Evolutionary conservation across 2,888 invertebrate species (phyloP).

Genomic region (Trachelus stipa): DNA sequence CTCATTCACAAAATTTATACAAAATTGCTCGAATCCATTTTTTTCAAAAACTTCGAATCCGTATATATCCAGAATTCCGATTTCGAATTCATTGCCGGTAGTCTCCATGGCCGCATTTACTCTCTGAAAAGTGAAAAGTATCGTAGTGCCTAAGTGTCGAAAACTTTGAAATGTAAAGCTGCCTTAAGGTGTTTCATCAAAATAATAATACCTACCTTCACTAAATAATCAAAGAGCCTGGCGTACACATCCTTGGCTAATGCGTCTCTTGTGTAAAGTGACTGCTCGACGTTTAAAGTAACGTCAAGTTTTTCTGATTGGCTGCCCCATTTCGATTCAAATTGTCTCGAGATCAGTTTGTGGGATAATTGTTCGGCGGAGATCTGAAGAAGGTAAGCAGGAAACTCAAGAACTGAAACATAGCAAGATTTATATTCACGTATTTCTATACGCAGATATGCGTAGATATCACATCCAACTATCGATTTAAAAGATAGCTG

Average conservation of each 20-base stretch:
- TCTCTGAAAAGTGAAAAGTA: slow-evolving; percentile 63
- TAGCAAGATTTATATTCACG: not conserved
- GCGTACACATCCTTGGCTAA: slow-evolving; percentile 75
- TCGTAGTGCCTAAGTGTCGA: no score
- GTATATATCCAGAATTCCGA: slow-evolving; percentile 78
- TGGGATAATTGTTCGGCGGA: slow-evolving; percentile 69
- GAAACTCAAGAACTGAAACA: slow-evolving; percentile 71
- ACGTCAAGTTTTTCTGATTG: slow-evolving; percentile 75
- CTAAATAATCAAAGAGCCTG: slow-evolving; percentile 74
- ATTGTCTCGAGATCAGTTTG: slow-evolving; percentile 73
- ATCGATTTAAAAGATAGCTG: not conserved
- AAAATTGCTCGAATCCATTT: slow-evolving; percentile 80
- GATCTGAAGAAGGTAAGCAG: slow-evolving; percentile 73
- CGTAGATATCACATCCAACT: no score
- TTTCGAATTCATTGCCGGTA: slow-evolving; percentile 65
- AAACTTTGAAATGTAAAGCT: not conserved
- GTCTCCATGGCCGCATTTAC: slow-evolving; percentile 75
- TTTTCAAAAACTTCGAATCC: slow-evolving; percentile 78
- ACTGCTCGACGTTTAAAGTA: slow-evolving; percentile 74
- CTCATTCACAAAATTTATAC: slow-evolving; percentile 80
- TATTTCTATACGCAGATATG: no score
- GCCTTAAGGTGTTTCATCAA: not conserved
- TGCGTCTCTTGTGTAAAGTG: slow-evolving; percentile 74
- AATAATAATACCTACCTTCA: slow-evolving; percentile 59
- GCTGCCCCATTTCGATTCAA: slow-evolving; percentile 77